These are phyloP conservation scores for Pampusana beccarii DNA, from an alignment of 2,113 vertebrate genomes.

Conservation along the genomic window DNA sequence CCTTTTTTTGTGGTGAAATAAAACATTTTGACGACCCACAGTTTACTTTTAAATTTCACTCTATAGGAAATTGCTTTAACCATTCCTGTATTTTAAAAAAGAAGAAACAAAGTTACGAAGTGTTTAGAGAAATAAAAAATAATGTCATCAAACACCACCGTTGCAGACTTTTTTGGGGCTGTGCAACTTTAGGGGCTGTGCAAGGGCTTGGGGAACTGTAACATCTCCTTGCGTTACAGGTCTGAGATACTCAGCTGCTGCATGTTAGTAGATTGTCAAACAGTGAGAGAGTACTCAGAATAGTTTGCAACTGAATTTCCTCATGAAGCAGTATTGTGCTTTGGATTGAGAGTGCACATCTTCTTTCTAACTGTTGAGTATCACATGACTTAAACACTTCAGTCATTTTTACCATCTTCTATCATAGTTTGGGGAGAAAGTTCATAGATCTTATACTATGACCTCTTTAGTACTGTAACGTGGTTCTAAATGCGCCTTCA, in stretches of 20 bases:
- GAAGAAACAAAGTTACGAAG: background rate
- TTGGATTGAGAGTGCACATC: background rate
- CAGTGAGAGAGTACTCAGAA: background rate
- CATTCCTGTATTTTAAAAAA: background rate
- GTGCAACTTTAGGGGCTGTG: background rate
- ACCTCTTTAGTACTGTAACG: background rate
- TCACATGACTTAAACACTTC: background rate
- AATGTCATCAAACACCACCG: background rate
- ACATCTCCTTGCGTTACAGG: background rate
- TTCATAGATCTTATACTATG: background rate
- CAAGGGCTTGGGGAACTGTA: background rate
- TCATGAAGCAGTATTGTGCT: background rate
- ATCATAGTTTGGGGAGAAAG: background rate
- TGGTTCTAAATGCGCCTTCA: background rate
- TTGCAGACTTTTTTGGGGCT: background rate
- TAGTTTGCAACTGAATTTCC: background rate
- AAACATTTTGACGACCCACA: background rate
- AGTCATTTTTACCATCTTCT: background rate
- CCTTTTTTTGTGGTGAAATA: background rate
- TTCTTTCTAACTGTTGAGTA: background rate
- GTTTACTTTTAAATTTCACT: background rate
- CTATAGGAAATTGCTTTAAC: background rate
- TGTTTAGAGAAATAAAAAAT: background rate
- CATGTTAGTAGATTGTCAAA: background rate
- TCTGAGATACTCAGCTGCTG: background rate